phyloP scores from a whole-genome alignment of 2,888 invertebrate genomes.

The Meiosimyza platycephala region DNA sequence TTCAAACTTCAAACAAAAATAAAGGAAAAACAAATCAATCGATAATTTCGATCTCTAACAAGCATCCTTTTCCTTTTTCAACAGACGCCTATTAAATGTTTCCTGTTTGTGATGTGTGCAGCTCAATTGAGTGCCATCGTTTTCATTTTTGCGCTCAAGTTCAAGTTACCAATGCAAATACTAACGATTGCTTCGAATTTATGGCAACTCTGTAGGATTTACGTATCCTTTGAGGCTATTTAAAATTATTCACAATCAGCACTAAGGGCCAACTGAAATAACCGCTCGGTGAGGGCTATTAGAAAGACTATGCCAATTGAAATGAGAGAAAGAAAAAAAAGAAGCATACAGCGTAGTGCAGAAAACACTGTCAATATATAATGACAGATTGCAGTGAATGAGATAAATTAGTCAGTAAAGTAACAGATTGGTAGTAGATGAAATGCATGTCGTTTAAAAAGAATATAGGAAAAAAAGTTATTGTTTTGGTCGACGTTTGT shows the following conservation, averaged over 20 bases:
- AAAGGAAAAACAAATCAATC: no score
- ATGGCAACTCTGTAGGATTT: slow-evolving; percentile 50
- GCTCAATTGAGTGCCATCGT: no score
- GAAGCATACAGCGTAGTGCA: background rate
- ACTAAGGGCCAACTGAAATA: background rate
- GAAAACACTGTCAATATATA: slow-evolving; percentile 18
- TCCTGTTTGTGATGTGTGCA: no score
- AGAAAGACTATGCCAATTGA: background rate
- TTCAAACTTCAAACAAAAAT: no score
- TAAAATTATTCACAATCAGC: background rate
- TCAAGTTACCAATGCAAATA: background rate
- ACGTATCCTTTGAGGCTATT: slow-evolving; percentile 58
- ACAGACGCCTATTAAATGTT: no score
- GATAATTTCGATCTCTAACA: no score
- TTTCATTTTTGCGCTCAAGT: no score
- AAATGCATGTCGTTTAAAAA: background rate
- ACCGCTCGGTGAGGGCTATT: background rate
- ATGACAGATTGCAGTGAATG: slow-evolving; percentile 30
- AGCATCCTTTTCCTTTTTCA: no score
- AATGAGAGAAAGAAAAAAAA: background rate
- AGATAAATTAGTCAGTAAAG: slow-evolving; percentile 29
- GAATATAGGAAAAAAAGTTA: background rate
- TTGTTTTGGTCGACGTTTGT: background rate
- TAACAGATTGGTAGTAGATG: background rate
- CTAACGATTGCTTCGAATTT: background rate